phyloP scores from a whole-genome alignment of 2,113 vertebrate species.

The Mobula hypostoma region DNA sequence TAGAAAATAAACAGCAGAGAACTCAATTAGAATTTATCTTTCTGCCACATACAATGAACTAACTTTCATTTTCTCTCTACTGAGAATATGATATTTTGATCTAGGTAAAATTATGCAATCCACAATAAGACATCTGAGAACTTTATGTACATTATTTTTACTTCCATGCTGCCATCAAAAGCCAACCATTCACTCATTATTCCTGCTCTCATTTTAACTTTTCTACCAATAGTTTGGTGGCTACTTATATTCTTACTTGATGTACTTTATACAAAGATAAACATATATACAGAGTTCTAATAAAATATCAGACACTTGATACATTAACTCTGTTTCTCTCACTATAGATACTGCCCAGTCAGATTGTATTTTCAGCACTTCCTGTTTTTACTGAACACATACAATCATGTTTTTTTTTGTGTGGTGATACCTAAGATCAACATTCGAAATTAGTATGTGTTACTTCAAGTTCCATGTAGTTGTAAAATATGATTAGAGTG shows the following conservation, averaged over 20 bases:
- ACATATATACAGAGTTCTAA: background rate
- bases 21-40: background rate
- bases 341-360: too few species aligned
- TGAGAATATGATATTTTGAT: background rate
- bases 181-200: background rate
- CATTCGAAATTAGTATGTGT: background rate
- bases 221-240: background rate
- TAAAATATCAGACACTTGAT: too few species aligned
- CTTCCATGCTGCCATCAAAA: background rate
- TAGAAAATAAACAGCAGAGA: background rate
- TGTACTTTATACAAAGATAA: background rate
- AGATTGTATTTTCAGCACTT: too few species aligned
- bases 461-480: background rate
- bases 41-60: background rate
- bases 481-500: background rate
- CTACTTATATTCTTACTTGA: background rate
- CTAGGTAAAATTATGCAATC: background rate
- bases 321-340: too few species aligned
- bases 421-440: background rate
- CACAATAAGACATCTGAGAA: too few species aligned
- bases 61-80: background rate
- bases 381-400: too few species aligned
- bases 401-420: background rate
- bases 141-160: background rate
- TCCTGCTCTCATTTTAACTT: background rate